A percentile compares a stretch with the other conserved stretches of the same genome.
Evolutionary conservation across 1,140 invertebrate genomes (phyloP).

Genomic region (Zaprionus gabonicus): DNA sequence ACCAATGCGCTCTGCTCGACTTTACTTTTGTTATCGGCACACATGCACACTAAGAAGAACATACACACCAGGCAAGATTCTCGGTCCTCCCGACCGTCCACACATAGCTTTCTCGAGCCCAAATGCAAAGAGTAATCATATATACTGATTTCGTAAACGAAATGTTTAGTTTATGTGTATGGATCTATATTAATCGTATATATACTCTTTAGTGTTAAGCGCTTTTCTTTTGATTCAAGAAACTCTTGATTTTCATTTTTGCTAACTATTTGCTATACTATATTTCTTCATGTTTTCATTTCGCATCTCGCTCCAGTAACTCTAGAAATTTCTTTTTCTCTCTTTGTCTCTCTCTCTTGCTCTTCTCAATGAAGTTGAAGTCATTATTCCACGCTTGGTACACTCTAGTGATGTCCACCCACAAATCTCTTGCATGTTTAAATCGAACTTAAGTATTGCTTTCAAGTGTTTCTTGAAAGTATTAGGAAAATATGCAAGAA

Average conservation of each 20-base stretch:
- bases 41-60: conserved; percentile 20
- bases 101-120: conserved; percentile 50
- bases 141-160: conserved; percentile 53
- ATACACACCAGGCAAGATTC: conserved; percentile 39
- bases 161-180: conserved; percentile 58
- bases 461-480: conserved; percentile 15
- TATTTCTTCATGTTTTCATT: conserved; percentile 23
- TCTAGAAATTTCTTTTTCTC: conserved; percentile 8
- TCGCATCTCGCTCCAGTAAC: neutral
- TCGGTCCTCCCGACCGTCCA: conserved; percentile 43
- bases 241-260: conserved; percentile 59
- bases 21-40: conserved; percentile 34
- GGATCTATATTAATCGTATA: conserved; percentile 40
- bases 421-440: conserved; percentile 35
- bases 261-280: conserved; percentile 53
- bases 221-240: conserved; percentile 76
- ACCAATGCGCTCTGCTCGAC: conserved; percentile 64
- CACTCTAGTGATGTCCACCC: conserved; percentile 4
- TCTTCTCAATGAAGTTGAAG: neutral
- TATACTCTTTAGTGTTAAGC: conserved; percentile 44
- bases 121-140: conserved; percentile 22
- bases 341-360: conserved; percentile 2
- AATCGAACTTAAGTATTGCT: neutral
- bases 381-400: conserved; percentile 2
- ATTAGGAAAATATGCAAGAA: neutral